These are phyloP conservation scores for Neofelis nebulosa DNA, from an alignment of 2,113 vertebrate species.

Conservation along the genomic window DNA sequence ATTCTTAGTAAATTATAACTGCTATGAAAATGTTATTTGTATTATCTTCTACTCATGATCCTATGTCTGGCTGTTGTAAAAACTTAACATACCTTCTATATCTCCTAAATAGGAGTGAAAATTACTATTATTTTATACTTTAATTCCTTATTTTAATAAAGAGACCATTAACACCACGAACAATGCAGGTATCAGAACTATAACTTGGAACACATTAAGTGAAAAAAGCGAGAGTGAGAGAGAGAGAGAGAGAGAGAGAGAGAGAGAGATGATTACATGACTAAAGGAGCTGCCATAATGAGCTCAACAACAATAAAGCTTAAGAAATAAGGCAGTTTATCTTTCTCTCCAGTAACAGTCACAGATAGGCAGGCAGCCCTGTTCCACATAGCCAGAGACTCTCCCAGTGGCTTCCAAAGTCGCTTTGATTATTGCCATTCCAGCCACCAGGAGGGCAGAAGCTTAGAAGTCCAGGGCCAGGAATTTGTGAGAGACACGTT, in stretches of 20 bases:
- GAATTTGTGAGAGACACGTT: neutral
- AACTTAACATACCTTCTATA: neutral
- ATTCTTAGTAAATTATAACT: constrained; percentile 15
- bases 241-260: neutral
- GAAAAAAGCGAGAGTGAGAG: neutral
- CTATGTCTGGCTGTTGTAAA: neutral
- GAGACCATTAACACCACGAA: neutral
- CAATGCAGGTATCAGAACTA: neutral
- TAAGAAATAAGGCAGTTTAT: neutral
- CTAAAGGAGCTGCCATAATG: neutral
- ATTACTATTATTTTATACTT: neutral
- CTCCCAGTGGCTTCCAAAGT: neutral
- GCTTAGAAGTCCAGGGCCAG: neutral
- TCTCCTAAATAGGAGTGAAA: neutral
- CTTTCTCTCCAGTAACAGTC: neutral
- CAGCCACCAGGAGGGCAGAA: neutral
- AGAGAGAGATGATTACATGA: neutral
- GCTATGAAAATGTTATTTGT: neutral
- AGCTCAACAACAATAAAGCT: neutral
- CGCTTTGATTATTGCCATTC: neutral
- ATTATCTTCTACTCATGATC: neutral
- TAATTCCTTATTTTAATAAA: neutral
- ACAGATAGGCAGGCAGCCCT: neutral
- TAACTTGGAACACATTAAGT: neutral
- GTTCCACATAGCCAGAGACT: neutral